Evolutionary conservation across 2,797 vertebrate genomes (phyloP).

Genomic region (Sylvia borin): DNA sequence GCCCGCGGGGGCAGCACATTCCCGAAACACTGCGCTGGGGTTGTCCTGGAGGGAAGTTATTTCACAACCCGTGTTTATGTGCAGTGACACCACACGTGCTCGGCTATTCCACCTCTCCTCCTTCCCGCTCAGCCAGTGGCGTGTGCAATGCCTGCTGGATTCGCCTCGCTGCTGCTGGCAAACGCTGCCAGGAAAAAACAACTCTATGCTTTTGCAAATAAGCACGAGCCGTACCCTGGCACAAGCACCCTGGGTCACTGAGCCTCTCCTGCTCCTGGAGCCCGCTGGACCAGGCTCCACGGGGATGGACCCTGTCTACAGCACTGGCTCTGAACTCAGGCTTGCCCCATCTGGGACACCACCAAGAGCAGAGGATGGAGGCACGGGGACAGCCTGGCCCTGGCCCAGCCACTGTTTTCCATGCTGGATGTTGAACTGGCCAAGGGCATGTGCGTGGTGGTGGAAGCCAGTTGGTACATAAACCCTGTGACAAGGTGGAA

Average conservation of each 20-base stretch:
- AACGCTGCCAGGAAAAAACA: neutral
- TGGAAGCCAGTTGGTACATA: neutral
- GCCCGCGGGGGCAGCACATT: neutral
- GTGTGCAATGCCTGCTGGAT: neutral
- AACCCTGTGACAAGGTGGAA: neutral
- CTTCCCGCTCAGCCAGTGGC: neutral
- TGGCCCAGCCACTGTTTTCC: neutral
- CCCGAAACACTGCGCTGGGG: rapidly evolving
- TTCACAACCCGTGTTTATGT: neutral
- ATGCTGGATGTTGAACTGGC: neutral
- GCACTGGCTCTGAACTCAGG: neutral
- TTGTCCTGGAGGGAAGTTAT: neutral
- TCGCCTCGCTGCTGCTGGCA: neutral
- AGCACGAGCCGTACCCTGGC: neutral
- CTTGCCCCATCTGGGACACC: neutral
- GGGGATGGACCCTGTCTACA: rapidly evolving
- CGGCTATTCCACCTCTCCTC: neutral
- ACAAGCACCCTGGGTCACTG: neutral
- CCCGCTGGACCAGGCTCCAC: rapidly evolving
- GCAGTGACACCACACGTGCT: neutral
- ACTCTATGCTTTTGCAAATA: neutral
- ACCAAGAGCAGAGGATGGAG: neutral
- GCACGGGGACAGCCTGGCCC: neutral
- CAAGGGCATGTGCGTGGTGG: rapidly evolving
- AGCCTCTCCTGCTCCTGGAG: neutral